A percentile compares a stretch with the other conserved stretches of the same genome.
Evolutionary conservation across 2,113 vertebrate species (phyloP).

Genomic region (Thamnaconus septentrionalis): DNA sequence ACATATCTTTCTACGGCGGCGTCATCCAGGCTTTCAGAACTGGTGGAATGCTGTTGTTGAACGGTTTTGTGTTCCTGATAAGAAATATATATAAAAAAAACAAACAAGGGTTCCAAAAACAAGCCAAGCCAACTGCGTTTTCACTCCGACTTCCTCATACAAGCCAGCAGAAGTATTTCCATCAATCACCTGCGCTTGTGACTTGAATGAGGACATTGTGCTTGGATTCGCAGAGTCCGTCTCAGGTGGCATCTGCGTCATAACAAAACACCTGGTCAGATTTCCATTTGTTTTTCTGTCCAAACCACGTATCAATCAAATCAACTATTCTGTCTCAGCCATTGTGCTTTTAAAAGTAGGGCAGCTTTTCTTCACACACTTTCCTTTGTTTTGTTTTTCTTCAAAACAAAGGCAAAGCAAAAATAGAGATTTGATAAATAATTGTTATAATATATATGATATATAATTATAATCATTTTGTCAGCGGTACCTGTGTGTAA

Average conservation of each 20-base stretch:
- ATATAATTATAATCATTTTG: too few species aligned
- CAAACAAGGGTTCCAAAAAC: too few species aligned
- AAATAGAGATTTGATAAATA: background rate
- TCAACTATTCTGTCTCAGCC: background rate
- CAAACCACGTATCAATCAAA: background rate
- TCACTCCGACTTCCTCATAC: background rate
- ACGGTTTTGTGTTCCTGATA: conserved; percentile 11
- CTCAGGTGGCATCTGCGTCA: conserved; percentile 13
- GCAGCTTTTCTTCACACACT: background rate
- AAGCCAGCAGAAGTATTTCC: too few species aligned
- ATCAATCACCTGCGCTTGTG: background rate
- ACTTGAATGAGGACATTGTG: rapidly evolving
- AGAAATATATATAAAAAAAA: background rate
- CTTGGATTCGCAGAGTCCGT: conserved; percentile 18
- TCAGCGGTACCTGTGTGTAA: conserved; percentile 38
- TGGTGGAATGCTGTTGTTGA: conserved; percentile 33
- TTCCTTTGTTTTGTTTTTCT: too few species aligned
- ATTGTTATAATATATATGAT: too few species aligned
- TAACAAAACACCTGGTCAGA: background rate
- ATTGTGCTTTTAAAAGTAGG: background rate
- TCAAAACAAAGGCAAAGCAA: too few species aligned
- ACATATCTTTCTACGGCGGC: conserved; percentile 45
- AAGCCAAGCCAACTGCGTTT: too few species aligned
- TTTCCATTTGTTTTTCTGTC: background rate
- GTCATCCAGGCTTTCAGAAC: conserved; percentile 47